Evolutionary conservation across 64 coral and sea anemone genomes (phyloP).

Genomic region (Cladopsammia gracilis): DNA sequence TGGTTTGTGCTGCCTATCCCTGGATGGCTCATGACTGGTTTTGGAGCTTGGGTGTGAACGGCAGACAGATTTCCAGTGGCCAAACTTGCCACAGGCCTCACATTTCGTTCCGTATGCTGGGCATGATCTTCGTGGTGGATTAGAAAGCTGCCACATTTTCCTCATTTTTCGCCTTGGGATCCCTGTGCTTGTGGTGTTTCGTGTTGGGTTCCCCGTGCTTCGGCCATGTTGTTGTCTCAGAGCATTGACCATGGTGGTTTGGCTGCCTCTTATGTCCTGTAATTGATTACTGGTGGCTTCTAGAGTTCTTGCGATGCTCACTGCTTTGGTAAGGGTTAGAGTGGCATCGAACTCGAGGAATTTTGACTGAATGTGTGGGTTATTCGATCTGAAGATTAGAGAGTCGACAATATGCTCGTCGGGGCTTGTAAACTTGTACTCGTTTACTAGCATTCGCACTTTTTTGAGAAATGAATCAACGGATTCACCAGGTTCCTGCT

Average conservation of each 20-base stretch:
- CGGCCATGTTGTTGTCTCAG: too few relatives aligned
- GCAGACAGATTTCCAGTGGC: constrained; percentile 60
- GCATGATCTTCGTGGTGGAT: constrained; percentile 10
- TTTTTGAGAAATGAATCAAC: constrained; percentile 79
- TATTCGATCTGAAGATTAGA: constrained; percentile 62
- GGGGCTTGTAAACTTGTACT: constrained; percentile 62
- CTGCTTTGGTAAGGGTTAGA: constrained; percentile 63
- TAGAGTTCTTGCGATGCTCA: constrained; percentile 62
- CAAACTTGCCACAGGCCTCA: constrained; percentile 50
- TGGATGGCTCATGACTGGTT: too few relatives aligned
- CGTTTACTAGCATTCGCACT: constrained; percentile 69
- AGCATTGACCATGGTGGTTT: background rate
- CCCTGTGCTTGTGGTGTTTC: too few relatives aligned
- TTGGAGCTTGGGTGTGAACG: background rate
- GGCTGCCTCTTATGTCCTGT: constrained; percentile 51
- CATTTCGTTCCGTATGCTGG: constrained; percentile 58
- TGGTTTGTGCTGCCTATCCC: background rate
- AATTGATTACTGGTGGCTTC: constrained; percentile 69
- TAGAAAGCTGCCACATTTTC: background rate
- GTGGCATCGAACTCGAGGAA: constrained; percentile 67
- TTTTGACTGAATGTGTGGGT: constrained; percentile 63
- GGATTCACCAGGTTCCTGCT: constrained; percentile 45
- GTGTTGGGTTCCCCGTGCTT: too few relatives aligned
- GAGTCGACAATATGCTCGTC: constrained; percentile 77
- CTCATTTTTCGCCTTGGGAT: background rate